Conservation (phyloP, 2,113 vertebrate species). For the Pelecanoides urinatrix region DNA sequence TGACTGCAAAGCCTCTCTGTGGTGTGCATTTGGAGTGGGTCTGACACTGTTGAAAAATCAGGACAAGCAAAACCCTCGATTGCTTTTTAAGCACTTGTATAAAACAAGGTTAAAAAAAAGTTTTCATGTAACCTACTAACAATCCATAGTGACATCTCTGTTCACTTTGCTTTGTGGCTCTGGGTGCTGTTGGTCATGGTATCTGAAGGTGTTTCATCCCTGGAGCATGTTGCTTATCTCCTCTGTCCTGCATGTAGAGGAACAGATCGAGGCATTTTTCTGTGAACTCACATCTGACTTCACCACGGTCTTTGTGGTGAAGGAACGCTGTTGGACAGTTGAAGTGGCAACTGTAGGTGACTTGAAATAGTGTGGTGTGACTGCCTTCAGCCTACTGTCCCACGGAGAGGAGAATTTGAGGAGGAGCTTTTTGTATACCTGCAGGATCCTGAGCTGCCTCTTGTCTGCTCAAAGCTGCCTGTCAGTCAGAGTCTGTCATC, state of each 20-base stretch:
- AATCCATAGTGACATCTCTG: background rate
- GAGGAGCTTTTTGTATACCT: background rate
- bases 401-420: background rate
- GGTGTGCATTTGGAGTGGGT: background rate
- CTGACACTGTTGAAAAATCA: background rate
- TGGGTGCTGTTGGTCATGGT: background rate
- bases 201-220: background rate
- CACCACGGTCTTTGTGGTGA: background rate
- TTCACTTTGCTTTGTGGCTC: background rate
- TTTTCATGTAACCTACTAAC: background rate
- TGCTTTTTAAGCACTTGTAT: background rate
- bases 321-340: background rate
- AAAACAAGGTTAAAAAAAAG: background rate
- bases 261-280: background rate
- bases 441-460: background rate
- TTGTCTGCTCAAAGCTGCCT: background rate
- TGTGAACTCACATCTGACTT: background rate
- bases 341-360: background rate
- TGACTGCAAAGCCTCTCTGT: background rate
- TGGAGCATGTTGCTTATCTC: background rate
- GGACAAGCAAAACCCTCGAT: background rate
- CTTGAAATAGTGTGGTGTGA: background rate
- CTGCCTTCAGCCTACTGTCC: background rate
- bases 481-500: constrained; percentile 44
- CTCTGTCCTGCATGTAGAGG: background rate